phyloP scores from a whole-genome alignment of 23 tunicate species.

The Phallusia fumigata region DNA sequence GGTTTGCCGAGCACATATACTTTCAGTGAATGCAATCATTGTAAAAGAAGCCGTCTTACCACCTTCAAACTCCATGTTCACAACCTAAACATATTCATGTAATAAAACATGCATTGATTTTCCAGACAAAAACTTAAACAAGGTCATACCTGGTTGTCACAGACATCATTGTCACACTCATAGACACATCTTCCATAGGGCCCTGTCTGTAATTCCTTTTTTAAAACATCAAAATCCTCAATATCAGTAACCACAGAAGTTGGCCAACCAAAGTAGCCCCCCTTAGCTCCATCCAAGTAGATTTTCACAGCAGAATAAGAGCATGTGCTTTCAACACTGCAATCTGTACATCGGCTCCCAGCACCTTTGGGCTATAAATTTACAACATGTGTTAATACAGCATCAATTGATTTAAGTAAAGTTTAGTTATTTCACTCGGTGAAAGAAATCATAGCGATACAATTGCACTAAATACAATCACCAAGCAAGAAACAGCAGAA shows the following conservation, averaged over 20 bases:
- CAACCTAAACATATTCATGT: constrained; percentile 22
- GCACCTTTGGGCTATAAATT: constrained; percentile 57
- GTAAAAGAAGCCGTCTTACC: constrained; percentile 66
- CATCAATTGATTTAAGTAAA: too few species aligned
- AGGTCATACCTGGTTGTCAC: constrained; percentile 58
- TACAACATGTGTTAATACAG: too few species aligned
- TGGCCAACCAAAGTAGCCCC: constrained; percentile 55
- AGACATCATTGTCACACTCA: constrained; percentile 79
- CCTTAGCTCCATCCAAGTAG: constrained; percentile 38
- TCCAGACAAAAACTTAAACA: too few species aligned
- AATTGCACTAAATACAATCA: too few species aligned
- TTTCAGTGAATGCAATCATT: constrained; percentile 67
- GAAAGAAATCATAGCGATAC: too few species aligned
- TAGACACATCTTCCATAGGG: constrained; percentile 90
- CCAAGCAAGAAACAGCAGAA: too few species aligned
- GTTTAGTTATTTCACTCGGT: too few species aligned
- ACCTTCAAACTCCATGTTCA: constrained; percentile 62
- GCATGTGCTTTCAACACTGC: constrained; percentile 43
- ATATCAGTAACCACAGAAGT: constrained; percentile 52
- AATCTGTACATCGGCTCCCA: constrained; percentile 43
- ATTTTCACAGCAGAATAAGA: constrained; percentile 63
- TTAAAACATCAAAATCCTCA: constrained; percentile 47
- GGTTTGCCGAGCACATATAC: constrained; percentile 40
- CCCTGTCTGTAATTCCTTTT: constrained; percentile 47
- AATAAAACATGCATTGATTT: too few species aligned